Conservation (phyloP, 2,797 vertebrate genomes). For the Cirrhinus mrigala region DNA sequence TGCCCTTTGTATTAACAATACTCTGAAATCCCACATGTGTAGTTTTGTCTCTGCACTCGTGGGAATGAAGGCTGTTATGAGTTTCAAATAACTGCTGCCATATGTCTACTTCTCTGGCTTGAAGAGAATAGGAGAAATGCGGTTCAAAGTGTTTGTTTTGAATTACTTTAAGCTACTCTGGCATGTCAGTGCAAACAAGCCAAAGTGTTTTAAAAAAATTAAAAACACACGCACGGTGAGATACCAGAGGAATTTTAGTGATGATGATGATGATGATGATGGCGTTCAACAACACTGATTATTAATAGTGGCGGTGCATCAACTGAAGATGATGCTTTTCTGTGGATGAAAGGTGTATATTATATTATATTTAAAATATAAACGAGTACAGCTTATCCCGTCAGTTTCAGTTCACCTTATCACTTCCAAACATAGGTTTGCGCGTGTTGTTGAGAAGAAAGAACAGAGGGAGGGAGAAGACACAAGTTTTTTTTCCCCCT, state of each 20-base stretch:
- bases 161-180: slow-evolving; percentile 35
- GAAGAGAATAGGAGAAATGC: slow-evolving; percentile 24
- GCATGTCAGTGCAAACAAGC: slow-evolving; percentile 33
- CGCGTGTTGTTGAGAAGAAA: slow-evolving; percentile 27
- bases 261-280: neutral
- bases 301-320: neutral
- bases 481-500: slow-evolving; percentile 33
- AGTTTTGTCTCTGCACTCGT: slow-evolving; percentile 23
- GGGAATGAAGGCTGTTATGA: slow-evolving; percentile 42
- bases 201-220: slow-evolving; percentile 20
- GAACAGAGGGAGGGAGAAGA: neutral
- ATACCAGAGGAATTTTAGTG: neutral
- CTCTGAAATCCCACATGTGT: slow-evolving; percentile 38
- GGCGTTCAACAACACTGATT: neutral
- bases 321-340: neutral
- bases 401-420: neutral
- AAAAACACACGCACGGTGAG: slow-evolving; percentile 2
- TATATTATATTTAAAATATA: neutral
- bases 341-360: neutral
- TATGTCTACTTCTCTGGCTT: slow-evolving; percentile 32
- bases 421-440: slow-evolving; percentile 23
- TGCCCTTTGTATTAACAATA: slow-evolving; percentile 37
- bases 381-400: neutral
- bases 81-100: slow-evolving; percentile 49
- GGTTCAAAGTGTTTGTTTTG: slow-evolving; percentile 43